Evolutionary conservation across 2,888 invertebrate genomes (phyloP), one percentile per base, ranked within the genome.

Genomic region (Cosmia trapezina): DNA sequence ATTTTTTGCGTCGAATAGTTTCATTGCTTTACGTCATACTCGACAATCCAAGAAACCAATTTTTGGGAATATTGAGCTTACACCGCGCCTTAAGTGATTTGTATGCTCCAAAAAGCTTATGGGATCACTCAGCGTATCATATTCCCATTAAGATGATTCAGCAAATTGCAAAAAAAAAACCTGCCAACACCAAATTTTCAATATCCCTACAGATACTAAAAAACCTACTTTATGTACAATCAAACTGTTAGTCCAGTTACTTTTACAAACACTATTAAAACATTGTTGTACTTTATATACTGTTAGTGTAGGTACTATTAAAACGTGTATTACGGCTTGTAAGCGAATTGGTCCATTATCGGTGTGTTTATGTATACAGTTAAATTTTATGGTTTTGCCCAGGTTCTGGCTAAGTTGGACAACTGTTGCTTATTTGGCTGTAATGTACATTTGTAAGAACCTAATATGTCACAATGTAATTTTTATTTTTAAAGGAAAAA

Each of bases 201-300:
- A 63, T 59, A 22, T 62, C 63, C 47, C 22, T 6, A 33, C 56
- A 7, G 43, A 14, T 59, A 59, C 49, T 41, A 54, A 43, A 28
- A 62, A 62, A 49, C 14, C 22, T 12, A 28, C n/a, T 41, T 43
- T 33, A 8, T 3, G 1, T 33, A 8, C 19, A 53, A 65, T 43
- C 51, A 62, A 51, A 51, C 8, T 43, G 54, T 68, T 56, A 41
- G 45, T 14, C 9, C 33, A 68, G 65, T 66, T 22, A 63, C 51
- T 65, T 51, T 8, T 72, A 19, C 49, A 66, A 78, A 78, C 66
- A 73, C 73, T 72, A 77, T 81, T 68, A 68, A n/a, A 59, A 72
- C 61, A 72, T 19, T 64, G 45, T 43, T 47, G 45, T 60, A 17
- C 51, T 60, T 0, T n/a, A n/a, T n/a, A n/a, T n/a, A n/a, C n/a